phyloP scores from a whole-genome alignment of 2,113 vertebrate species.

The Anolis sagrei region DNA sequence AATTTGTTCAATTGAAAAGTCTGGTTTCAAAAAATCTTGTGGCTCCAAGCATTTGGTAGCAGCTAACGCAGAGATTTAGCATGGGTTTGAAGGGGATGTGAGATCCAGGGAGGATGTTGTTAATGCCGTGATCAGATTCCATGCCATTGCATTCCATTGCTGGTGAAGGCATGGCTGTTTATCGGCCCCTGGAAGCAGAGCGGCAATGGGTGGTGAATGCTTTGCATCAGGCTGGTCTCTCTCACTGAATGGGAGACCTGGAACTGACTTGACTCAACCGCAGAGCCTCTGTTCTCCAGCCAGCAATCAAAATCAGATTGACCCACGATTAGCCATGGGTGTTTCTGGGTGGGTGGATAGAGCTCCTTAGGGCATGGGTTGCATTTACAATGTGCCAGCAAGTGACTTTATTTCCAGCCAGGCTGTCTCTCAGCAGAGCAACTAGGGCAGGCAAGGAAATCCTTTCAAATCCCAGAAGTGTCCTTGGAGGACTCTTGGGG shows the following conservation, averaged over 20 bases:
- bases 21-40: too few species aligned
- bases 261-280: neutral
- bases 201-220: neutral
- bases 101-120: neutral
- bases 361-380: conserved; percentile 33
- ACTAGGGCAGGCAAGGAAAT: neutral
- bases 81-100: neutral
- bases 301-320: conserved; percentile 46
- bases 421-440: conserved; percentile 29
- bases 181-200: neutral
- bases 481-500: neutral
- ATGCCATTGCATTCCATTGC: neutral
- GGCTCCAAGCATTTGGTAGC: too few species aligned
- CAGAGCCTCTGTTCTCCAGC: neutral
- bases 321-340: conserved; percentile 50
- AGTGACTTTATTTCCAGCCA: conserved; percentile 61
- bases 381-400: conserved; percentile 65
- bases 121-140: neutral
- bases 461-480: neutral
- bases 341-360: conserved; percentile 66
- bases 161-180: neutral
- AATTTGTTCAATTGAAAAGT: too few species aligned
- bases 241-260: neutral
- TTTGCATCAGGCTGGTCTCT: rapidly evolving
- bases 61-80: too few species aligned